A percentile compares a stretch with the other conserved stretches of the same genome.
These are phyloP conservation scores for Myripristis murdjan DNA, from an alignment of 2,797 vertebrate genomes.

Conservation along the genomic window DNA sequence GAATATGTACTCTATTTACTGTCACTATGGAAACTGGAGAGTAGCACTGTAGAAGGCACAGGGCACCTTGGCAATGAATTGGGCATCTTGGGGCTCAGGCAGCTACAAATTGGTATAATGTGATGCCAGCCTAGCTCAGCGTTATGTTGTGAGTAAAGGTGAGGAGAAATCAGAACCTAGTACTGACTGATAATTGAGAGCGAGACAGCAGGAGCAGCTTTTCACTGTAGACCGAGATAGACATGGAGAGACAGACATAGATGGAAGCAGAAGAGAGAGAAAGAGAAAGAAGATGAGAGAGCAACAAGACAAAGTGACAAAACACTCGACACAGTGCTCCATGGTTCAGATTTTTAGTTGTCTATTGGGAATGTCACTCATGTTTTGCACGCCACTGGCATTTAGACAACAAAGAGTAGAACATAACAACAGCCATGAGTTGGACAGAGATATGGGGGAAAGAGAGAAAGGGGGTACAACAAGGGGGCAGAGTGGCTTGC, in stretches of 20 bases:
- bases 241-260: background rate
- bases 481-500: constrained; percentile 1
- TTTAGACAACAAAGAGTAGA: constrained; percentile 38
- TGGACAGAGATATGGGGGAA: constrained; percentile 21
- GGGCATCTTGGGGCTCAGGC: constrained; percentile 53
- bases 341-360: constrained; percentile 29
- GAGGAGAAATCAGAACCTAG: constrained; percentile 53
- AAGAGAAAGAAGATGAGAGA: background rate
- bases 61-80: constrained; percentile 40
- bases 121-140: constrained; percentile 17
- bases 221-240: constrained; percentile 16
- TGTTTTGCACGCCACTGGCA: constrained; percentile 32
- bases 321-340: constrained; percentile 6
- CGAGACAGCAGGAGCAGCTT: constrained; percentile 42
- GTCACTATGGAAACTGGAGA: constrained; percentile 70
- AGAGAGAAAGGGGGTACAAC: constrained; percentile 22
- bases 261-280: constrained; percentile 8
- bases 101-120: constrained; percentile 35
- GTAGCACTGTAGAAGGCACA: constrained; percentile 23
- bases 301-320: no score
- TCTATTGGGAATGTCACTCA: constrained; percentile 34
- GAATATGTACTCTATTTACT: constrained; percentile 65
- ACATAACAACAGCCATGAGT: constrained; percentile 28
- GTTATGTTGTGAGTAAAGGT: constrained; percentile 45
- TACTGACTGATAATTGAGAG: constrained; percentile 42